These are phyloP conservation scores for Merops nubicus DNA, from an alignment of 2,113 vertebrate genomes.

Conservation along the genomic window DNA sequence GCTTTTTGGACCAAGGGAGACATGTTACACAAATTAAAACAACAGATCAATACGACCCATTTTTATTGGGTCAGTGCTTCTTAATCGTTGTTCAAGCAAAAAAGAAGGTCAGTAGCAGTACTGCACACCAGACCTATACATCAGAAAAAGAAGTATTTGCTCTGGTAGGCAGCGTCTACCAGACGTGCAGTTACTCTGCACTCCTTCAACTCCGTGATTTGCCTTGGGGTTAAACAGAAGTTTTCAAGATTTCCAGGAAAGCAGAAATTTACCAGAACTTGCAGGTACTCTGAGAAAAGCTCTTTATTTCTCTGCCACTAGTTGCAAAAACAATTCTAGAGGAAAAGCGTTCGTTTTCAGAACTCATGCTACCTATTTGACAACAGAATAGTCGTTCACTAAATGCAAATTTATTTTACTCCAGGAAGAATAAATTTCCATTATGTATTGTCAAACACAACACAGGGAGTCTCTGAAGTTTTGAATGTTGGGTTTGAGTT, in stretches of 20 bases:
- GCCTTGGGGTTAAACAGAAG: neutral
- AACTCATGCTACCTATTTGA: neutral
- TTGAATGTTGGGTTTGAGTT: neutral
- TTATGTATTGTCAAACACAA: neutral
- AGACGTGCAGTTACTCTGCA: neutral
- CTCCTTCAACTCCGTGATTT: neutral
- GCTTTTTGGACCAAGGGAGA: neutral
- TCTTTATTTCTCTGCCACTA: neutral
- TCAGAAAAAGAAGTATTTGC: neutral
- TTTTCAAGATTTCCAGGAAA: slow-evolving; percentile 5
- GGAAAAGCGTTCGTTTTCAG: neutral
- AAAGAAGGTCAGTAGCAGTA: neutral
- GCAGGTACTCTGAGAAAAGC: neutral
- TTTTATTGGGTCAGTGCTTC: slow-evolving; percentile 26
- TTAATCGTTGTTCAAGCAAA: neutral
- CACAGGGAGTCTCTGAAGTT: neutral
- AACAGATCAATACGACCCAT: slow-evolving; percentile 41
- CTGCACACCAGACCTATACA: neutral
- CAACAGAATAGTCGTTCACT: neutral
- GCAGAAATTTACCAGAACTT: neutral
- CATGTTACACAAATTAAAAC: slow-evolving; percentile 3
- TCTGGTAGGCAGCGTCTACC: neutral
- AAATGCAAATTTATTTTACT: neutral
- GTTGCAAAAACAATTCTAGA: neutral
- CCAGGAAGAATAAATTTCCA: neutral